Base-by-base conservation (phyloP, 2,888 invertebrate genomes). In the Rhingia rostrata region DNA sequence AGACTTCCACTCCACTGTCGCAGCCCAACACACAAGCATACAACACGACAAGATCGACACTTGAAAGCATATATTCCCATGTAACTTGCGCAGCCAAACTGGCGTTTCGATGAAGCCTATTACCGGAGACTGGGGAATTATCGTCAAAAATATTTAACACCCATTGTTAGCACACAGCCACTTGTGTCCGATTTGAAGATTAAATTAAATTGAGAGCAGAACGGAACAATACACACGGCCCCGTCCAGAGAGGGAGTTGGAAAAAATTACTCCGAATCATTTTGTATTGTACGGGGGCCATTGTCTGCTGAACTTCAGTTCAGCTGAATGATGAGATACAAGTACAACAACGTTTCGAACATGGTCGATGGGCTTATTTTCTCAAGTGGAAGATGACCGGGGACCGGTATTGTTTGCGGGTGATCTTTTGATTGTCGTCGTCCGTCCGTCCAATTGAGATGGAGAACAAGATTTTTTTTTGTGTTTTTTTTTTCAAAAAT, bases 71-170 rank as follows among this genome's bases (percentile, higher is more conserved):
- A 53, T 35, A 60, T 69, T 77, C 69, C 47, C 61, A 77, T 69
- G 77, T 69, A 35, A 47, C 67, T 37, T 66, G 54, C 49, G 56
- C 77, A 77, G 69, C 35, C 61, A 61, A 54, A 49, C 58, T 77
- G 69, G 64, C 81, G 47, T 66, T 77, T 63, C 82, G 35, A 60
- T 58, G 54, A 37, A 64, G 69, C 63, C 63, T 69, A 81, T 69
- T 81, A 74, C 74, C 69, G 56, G 51, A 53, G 30, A 33, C 30
- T 67, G 51, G 63, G 22, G 51, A 73, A 83, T 78, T 58, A 77
- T 77, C 54, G 67, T 82, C 51, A 67, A 78, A 22, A 22, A 73
- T 82, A 56, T 67, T 83, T 83, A 73, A 78, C 82, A 78, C 67
- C 58, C 67, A 49, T 83, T 78, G 63, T 69, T 63, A 63, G 56